phyloP scores from a whole-genome alignment of 1,140 invertebrate species.

The Gryon sp. region DNA sequence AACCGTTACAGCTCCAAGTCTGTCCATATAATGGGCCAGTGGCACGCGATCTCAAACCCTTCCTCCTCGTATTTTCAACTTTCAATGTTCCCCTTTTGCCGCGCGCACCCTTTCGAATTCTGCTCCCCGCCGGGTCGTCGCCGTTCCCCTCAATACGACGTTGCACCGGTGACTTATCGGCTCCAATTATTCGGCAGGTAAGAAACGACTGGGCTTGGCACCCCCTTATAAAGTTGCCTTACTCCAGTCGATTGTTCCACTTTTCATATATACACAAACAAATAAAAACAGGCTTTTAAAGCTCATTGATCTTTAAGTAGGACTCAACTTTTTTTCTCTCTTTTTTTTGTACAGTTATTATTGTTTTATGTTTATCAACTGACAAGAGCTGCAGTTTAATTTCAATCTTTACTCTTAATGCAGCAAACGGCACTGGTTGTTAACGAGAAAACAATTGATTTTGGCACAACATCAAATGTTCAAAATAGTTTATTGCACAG shows the following conservation, averaged over 20 bases:
- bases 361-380: constrained; percentile 9
- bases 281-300: constrained; percentile 14
- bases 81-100: constrained; percentile 41
- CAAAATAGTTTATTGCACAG: too few relatives aligned
- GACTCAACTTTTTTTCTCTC: not conserved
- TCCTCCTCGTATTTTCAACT: constrained; percentile 57
- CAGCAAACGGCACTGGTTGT: too few relatives aligned
- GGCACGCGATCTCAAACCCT: constrained; percentile 75
- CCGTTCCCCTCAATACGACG: constrained; percentile 66
- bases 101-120: constrained; percentile 30
- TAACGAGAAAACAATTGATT: too few relatives aligned
- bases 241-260: constrained; percentile 65
- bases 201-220: constrained; percentile 73
- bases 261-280: constrained; percentile 58
- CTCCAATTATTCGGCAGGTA: constrained; percentile 76
- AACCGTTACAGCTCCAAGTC: constrained; percentile 74
- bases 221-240: constrained; percentile 74
- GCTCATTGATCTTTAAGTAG: constrained; percentile 6
- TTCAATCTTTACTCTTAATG: too few relatives aligned
- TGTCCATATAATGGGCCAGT: constrained; percentile 76
- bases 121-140: constrained; percentile 19
- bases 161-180: constrained; percentile 78
- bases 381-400: not conserved
- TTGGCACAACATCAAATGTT: too few relatives aligned
- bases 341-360: constrained; percentile 16